Conservation (phyloP, 2,888 invertebrate genomes). For the Crepidodera aurea region DNA sequence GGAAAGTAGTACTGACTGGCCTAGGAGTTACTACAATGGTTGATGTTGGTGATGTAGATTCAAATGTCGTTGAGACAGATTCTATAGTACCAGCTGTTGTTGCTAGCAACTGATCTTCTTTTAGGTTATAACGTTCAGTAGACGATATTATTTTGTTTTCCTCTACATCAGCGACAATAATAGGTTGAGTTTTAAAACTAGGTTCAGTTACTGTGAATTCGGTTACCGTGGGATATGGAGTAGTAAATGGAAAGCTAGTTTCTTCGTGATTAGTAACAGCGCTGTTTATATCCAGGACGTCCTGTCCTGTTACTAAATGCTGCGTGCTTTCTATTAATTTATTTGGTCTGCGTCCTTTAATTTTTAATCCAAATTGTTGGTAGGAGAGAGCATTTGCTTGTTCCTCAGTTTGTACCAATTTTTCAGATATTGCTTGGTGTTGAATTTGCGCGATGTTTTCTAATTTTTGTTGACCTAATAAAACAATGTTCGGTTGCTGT, state of each 20-base stretch:
- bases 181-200: slow-evolving; percentile 55
- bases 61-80: slow-evolving; percentile 39
- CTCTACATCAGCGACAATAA: slow-evolving; percentile 57
- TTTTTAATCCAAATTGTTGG: slow-evolving; percentile 57
- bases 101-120: slow-evolving; percentile 34
- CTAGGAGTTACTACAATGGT: slow-evolving; percentile 66
- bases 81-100: slow-evolving; percentile 49
- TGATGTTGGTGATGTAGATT: slow-evolving; percentile 38
- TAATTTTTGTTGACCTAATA: slow-evolving; percentile 1
- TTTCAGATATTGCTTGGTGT: slow-evolving; percentile 12
- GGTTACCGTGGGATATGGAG: slow-evolving; percentile 36
- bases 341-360: slow-evolving; percentile 55
- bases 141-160: slow-evolving; percentile 48
- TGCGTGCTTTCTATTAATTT: slow-evolving; percentile 68
- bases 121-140: slow-evolving; percentile 43
- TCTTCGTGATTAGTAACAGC: slow-evolving; percentile 50
- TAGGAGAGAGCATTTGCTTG: not conserved
- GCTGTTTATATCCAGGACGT: slow-evolving; percentile 71
- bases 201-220: slow-evolving; percentile 33
- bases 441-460: not conserved
- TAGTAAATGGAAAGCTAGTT: slow-evolving; percentile 9
- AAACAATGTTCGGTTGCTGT: slow-evolving; percentile 9
- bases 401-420: not conserved
- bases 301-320: slow-evolving; percentile 70
- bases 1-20: slow-evolving; percentile 66